Percentiles rank a stretch among this genome's conserved stretches.
phyloP scores from a whole-genome alignment of 2,797 vertebrate species.

The Acanthopagrus latus region DNA sequence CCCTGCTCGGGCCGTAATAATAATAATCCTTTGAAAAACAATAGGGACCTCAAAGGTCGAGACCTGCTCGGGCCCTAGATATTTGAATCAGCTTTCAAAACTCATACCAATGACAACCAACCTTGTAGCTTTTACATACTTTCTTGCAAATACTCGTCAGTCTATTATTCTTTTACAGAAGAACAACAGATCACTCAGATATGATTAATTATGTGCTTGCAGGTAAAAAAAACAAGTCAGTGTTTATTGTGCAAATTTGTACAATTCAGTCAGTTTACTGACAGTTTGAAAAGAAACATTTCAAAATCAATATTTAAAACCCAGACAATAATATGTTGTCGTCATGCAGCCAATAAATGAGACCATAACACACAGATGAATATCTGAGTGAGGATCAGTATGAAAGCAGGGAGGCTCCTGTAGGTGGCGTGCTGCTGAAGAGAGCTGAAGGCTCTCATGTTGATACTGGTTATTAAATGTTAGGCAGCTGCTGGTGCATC shows the following conservation, averaged over 20 bases:
- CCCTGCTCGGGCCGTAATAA: no score
- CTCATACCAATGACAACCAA: no score
- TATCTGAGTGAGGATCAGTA: neutral
- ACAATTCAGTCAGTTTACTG: neutral
- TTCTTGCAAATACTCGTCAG: neutral
- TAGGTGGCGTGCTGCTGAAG: conserved; percentile 34
- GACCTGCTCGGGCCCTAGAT: no score
- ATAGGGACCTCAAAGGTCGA: no score
- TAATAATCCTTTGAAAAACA: no score
- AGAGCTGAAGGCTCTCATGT: conserved; percentile 42
- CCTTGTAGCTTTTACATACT: no score
- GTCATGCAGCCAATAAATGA: neutral
- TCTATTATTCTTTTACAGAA: neutral
- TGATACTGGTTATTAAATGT: conserved; percentile 67
- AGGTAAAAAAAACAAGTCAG: neutral
- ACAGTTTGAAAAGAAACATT: no score
- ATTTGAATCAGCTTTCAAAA: neutral
- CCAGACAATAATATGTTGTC: no score
- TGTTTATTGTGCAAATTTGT: neutral
- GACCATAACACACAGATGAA: neutral
- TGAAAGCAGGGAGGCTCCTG: conserved; percentile 15
- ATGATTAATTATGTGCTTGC: neutral
- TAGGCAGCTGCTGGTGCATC: conserved; percentile 75
- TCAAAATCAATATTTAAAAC: no score
- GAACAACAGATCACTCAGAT: no score